phyloP scores from a whole-genome alignment of 1,140 invertebrate species.

The Aphelenchoides besseyi region DNA sequence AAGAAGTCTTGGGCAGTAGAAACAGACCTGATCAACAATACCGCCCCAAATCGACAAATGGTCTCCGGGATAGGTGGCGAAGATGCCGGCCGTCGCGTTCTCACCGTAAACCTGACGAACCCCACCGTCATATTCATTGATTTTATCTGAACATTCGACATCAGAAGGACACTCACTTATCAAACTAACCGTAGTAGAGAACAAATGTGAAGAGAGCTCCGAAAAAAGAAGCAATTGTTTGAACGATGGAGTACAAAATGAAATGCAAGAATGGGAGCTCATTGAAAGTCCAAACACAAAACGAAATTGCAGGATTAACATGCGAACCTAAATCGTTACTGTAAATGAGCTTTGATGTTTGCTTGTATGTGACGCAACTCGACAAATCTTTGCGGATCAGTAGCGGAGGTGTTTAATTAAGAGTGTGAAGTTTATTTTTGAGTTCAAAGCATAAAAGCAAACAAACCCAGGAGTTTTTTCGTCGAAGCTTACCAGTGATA shows the following conservation, averaged over 20 bases:
- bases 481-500: slow-evolving; percentile 5
- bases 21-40: slow-evolving; percentile 64
- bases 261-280: slow-evolving; percentile 2
- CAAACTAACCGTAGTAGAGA: slow-evolving; percentile 21
- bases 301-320: slow-evolving; percentile 21
- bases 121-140: slow-evolving; percentile 65
- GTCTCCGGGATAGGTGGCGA: slow-evolving; percentile 67
- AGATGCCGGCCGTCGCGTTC: slow-evolving; percentile 67
- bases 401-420: background rate
- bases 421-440: background rate
- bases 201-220: slow-evolving; percentile 26
- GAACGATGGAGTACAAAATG: slow-evolving; percentile 16
- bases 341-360: background rate
- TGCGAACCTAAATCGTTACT: slow-evolving; percentile 6
- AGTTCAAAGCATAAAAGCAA: background rate
- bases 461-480: background rate
- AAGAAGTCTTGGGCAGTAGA: no score
- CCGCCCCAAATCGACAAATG: slow-evolving; percentile 63
- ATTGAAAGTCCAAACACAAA: slow-evolving; percentile 14
- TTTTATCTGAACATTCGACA: slow-evolving; percentile 64
- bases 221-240: slow-evolving; percentile 20
- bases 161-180: no score
- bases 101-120: slow-evolving; percentile 52
- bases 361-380: background rate
- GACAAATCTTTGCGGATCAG: background rate